Conservation (phyloP, 2,888 invertebrate genomes). For the Acronicta alni region DNA sequence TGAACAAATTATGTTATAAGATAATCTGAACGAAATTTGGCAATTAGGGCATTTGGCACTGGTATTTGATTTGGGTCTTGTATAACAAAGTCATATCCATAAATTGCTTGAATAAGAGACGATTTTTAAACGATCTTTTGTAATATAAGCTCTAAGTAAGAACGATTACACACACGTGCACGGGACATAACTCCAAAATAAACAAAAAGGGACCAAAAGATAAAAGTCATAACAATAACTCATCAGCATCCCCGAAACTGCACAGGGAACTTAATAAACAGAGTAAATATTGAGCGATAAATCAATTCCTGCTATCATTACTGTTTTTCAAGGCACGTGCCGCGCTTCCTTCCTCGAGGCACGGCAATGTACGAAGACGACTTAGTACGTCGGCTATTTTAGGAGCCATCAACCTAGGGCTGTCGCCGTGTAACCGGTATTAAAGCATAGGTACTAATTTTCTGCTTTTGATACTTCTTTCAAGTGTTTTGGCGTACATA, state of each 20-base stretch:
- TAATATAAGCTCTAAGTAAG: too few relatives aligned
- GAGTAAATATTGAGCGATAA: constrained; percentile 43
- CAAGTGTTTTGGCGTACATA: too few relatives aligned
- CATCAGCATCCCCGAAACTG: constrained; percentile 14
- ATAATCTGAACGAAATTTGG: too few relatives aligned
- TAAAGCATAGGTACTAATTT: background rate
- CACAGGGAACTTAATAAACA: constrained; percentile 22
- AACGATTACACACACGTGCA: background rate
- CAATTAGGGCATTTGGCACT: too few relatives aligned
- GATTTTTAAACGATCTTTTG: too few relatives aligned
- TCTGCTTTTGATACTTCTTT: too few relatives aligned
- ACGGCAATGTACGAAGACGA: constrained; percentile 46
- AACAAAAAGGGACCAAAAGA: constrained; percentile 9
- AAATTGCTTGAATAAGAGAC: too few relatives aligned
- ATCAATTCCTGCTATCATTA: constrained; percentile 59
- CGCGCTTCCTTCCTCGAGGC: constrained; percentile 49
- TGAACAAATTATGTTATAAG: too few relatives aligned
- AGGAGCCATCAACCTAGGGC: constrained; percentile 45
- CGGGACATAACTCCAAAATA: constrained; percentile 1
- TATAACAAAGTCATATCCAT: too few relatives aligned
- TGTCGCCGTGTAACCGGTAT: constrained; percentile 9
- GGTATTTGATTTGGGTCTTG: too few relatives aligned
- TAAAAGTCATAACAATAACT: constrained; percentile 21
- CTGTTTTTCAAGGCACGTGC: constrained; percentile 52
- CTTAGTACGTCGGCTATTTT: constrained; percentile 48